Conservation (phyloP, 1,140 invertebrate genomes). For the Zophobas morio region DNA sequence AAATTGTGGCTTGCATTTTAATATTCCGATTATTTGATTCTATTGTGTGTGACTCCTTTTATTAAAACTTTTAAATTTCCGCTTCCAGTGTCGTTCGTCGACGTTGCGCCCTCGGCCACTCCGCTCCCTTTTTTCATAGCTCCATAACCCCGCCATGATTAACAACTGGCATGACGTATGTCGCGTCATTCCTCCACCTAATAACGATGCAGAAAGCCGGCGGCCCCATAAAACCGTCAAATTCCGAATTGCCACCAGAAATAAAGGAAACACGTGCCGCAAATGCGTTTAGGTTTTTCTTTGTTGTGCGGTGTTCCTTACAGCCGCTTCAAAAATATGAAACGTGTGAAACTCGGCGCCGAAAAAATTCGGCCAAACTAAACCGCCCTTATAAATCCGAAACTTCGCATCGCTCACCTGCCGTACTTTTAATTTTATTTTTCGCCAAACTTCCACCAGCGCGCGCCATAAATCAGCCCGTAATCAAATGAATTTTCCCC, state of each 20-base stretch:
- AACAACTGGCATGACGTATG: not conserved
- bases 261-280: constrained; percentile 30
- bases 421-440: constrained; percentile 1
- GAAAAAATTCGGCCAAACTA: not conserved
- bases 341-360: constrained; percentile 2
- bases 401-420: not conserved
- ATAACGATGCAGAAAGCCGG: constrained; percentile 24
- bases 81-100: too few species aligned
- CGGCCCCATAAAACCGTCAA: constrained; percentile 26
- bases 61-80: too few species aligned
- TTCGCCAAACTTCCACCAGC: not conserved
- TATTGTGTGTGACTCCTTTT: too few species aligned
- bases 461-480: not conserved
- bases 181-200: not conserved
- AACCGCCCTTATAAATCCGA: not conserved
- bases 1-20: too few species aligned
- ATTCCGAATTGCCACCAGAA: constrained; percentile 22
- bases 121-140: too few species aligned
- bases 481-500: constrained; percentile 13
- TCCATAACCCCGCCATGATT: not conserved
- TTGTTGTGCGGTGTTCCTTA: constrained; percentile 29
- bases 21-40: too few species aligned
- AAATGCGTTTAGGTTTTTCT: constrained; percentile 35
- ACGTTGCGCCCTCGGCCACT: too few species aligned
- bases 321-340: constrained; percentile 2